A percentile compares a stretch with the other conserved stretches of the same genome.
phyloP scores from a whole-genome alignment of 2,888 invertebrate species.

The Galerucella calmariensis region DNA sequence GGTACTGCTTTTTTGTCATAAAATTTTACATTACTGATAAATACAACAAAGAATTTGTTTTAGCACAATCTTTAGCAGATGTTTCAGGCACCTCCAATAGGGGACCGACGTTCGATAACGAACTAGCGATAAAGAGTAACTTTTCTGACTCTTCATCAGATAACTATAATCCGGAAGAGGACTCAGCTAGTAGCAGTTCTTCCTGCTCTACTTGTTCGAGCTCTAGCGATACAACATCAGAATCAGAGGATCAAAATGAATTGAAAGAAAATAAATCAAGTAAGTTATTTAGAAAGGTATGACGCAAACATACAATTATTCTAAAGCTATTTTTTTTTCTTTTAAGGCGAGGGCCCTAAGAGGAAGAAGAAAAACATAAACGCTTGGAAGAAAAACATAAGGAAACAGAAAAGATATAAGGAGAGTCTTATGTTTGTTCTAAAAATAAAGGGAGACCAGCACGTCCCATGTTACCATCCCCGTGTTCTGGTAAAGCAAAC shows the following conservation, averaged over 20 bases:
- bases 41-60: too few species aligned
- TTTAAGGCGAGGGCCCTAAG: neutral
- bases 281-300: neutral
- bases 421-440: neutral
- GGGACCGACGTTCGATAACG: too few species aligned
- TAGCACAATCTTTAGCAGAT: too few species aligned
- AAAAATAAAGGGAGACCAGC: slow-evolving; percentile 3
- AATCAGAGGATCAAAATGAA: neutral
- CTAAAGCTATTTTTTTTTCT: neutral
- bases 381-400: neutral
- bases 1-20: too few species aligned
- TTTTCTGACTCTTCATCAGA: too few species aligned
- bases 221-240: slow-evolving; percentile 4
- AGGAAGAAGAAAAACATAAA: neutral
- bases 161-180: neutral
- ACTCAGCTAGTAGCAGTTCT: slow-evolving; percentile 3
- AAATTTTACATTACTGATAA: too few species aligned
- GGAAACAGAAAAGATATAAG: neutral
- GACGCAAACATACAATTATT: neutral
- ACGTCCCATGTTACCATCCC: slow-evolving; percentile 8
- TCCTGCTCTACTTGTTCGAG: slow-evolving; percentile 1
- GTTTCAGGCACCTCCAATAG: too few species aligned
- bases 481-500: slow-evolving; percentile 8
- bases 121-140: too few species aligned
- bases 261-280: neutral